Evolutionary conservation across 2,888 invertebrate genomes (phyloP), one percentile per base, ranked within the genome.

Genomic region (Cheilosia impressa): DNA sequence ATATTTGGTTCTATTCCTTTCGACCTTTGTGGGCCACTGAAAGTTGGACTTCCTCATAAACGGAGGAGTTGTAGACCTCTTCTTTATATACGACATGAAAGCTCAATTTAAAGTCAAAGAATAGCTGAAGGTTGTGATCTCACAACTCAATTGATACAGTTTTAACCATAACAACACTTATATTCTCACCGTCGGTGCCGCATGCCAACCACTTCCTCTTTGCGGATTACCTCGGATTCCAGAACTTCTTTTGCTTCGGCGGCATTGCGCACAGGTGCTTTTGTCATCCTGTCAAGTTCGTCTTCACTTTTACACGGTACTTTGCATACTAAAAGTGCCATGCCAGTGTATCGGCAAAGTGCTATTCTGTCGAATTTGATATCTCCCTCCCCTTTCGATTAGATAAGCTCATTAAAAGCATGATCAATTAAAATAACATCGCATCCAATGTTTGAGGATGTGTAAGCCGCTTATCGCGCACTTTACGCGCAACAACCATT

Each of bases 341-440:
- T 38, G 19, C 2, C 38, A 7, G 38, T 19, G 10, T n/a, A 15
- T 22, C 19, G 5, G 31, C 55, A 55, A 17, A 22, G 13, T 38
- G 38, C 41, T 45, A 45, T 38, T 4, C 43, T 55, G 27, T 17
- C 43, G 43, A 53, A 38, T 50, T 15, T 62, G 19, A 41, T 63
- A 62, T 63, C 55, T 22, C 15, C 38, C 27, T 24, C 15, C 22
- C 15, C 50, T 19, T 19, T 15, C 62, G 78, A 62, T 78, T 13
- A 63, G 69, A 71, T 71, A 78, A 63, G 78, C 69, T 62, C 27
- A 57, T 69, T 71, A 68, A 52, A 53, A 77, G 43, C 60, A 45
- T 27, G 76, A 71, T 78, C 63, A 78, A 78, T 63, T 71, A 78
- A 55, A 69, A 41, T 38, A 69, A 69, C 62, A 78, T 60, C 60